Conservation (phyloP, 2,888 invertebrate species). For the Seira ritae region DNA sequence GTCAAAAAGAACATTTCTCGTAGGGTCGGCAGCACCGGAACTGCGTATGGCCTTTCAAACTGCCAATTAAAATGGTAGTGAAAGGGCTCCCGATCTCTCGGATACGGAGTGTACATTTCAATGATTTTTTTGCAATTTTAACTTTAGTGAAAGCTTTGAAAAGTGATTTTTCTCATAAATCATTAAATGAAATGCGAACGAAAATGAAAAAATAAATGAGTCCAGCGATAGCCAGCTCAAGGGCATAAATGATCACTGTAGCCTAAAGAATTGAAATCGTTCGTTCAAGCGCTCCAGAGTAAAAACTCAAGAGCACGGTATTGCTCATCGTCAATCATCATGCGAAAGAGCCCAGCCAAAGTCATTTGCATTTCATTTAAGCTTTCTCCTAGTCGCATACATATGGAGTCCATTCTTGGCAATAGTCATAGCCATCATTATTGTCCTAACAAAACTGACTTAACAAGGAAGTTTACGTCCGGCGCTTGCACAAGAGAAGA, state of each 20-base stretch:
- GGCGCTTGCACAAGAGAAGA: conserved; percentile 21
- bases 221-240: background rate
- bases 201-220: too few species aligned
- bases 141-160: background rate
- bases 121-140: too few species aligned
- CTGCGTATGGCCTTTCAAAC: conserved; percentile 52
- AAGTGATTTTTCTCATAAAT: background rate
- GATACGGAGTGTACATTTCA: conserved; percentile 52
- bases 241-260: background rate
- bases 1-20: conserved; percentile 72
- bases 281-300: too few species aligned
- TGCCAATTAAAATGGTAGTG: conserved; percentile 58
- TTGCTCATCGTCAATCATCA: background rate
- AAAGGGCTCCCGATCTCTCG: conserved; percentile 35
- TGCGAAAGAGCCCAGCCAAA: background rate
- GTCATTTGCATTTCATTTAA: background rate
- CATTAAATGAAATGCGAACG: too few species aligned
- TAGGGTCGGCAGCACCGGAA: conserved; percentile 66
- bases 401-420: background rate
- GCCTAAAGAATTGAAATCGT: too few species aligned
- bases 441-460: background rate
- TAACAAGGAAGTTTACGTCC: conserved; percentile 56
- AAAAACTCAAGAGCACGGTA: too few species aligned
- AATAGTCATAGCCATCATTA: background rate
- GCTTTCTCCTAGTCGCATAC: background rate